Evolutionary conservation across 2,888 invertebrate genomes (phyloP).

Genomic region (Epinotia nisella): DNA sequence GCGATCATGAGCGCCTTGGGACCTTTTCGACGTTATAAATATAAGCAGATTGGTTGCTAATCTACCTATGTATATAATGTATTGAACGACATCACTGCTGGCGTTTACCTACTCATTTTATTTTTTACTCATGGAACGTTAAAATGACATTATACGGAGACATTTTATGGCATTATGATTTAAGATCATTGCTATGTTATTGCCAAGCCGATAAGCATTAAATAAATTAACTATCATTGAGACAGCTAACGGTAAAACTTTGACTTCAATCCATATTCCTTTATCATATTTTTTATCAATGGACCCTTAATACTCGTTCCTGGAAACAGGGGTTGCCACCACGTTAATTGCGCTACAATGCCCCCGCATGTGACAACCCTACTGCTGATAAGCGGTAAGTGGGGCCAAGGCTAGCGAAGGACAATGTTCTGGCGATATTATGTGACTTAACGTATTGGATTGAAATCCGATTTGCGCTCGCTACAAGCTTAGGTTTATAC

Average conservation of each 20-base stretch:
- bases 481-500: too few relatives aligned
- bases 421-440: conserved; percentile 66
- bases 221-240: too few relatives aligned
- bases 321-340: conserved; percentile 46
- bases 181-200: too few relatives aligned
- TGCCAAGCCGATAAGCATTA: too few relatives aligned
- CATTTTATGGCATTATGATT: too few relatives aligned
- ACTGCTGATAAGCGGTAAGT: conserved; percentile 56
- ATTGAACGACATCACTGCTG: too few relatives aligned
- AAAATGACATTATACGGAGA: too few relatives aligned
- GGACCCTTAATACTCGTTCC: neutral
- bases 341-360: conserved; percentile 63
- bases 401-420: conserved; percentile 80
- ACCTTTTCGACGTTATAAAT: neutral
- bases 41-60: neutral
- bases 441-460: neutral
- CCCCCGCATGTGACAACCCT: conserved; percentile 57
- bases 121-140: too few relatives aligned
- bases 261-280: too few relatives aligned
- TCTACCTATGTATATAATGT: neutral
- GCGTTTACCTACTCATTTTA: too few relatives aligned
- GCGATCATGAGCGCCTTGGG: conserved; percentile 8
- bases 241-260: too few relatives aligned
- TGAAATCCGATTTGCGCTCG: neutral
- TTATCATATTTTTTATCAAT: too few relatives aligned